These are phyloP conservation scores for Aphodius granarius DNA, from an alignment of 2,888 invertebrate genomes.

Conservation along the genomic window DNA sequence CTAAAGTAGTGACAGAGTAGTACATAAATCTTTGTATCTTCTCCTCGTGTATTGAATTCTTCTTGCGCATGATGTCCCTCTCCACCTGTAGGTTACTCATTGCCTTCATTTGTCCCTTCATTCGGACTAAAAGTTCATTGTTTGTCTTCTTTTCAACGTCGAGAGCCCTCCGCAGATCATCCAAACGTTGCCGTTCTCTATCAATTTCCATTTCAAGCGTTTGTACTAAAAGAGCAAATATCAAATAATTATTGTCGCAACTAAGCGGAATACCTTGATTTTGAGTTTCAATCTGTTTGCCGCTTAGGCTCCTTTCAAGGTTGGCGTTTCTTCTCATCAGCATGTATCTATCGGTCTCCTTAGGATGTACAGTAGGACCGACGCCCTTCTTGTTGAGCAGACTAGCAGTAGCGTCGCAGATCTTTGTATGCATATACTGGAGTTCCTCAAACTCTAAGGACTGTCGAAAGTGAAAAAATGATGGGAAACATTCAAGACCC, in stretches of 20 bases:
- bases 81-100: slow-evolving; percentile 38
- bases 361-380: slow-evolving; percentile 49
- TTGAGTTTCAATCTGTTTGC: slow-evolving; percentile 56
- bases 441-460: slow-evolving; percentile 57
- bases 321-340: slow-evolving; percentile 54
- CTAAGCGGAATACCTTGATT: slow-evolving; percentile 51
- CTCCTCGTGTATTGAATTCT: slow-evolving; percentile 35
- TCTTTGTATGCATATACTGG: slow-evolving; percentile 59
- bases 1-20: background rate
- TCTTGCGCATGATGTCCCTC: slow-evolving; percentile 36
- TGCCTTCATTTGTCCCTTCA: slow-evolving; percentile 35
- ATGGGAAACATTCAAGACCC: background rate
- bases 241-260: background rate
- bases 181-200: slow-evolving; percentile 34
- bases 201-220: slow-evolving; percentile 36
- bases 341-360: slow-evolving; percentile 51
- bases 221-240: slow-evolving; percentile 29
- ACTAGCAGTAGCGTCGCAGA: slow-evolving; percentile 57
- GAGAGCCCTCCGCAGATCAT: slow-evolving; percentile 35
- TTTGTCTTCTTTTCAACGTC: slow-evolving; percentile 37
- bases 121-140: slow-evolving; percentile 32
- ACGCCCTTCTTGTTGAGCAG: slow-evolving; percentile 39
- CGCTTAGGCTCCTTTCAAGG: slow-evolving; percentile 56
- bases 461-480: slow-evolving; percentile 42
- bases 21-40: slow-evolving; percentile 35